Conservation (phyloP, 2,797 vertebrate species). For the Pelobates cultripes region DNA sequence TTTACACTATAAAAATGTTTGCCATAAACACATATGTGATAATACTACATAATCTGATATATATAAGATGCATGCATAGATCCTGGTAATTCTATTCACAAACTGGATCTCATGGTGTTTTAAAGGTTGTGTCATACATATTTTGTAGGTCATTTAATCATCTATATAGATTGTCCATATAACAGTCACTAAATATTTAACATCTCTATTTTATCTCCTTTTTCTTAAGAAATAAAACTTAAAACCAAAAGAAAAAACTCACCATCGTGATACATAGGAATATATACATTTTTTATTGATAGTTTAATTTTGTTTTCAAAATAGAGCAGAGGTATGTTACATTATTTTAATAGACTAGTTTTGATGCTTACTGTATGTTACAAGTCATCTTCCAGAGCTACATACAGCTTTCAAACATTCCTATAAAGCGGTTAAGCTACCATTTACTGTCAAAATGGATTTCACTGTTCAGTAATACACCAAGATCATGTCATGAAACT, state of each 20-base stretch:
- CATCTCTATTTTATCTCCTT: conserved; percentile 16
- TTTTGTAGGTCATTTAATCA: conserved; percentile 38
- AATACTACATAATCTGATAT: no score
- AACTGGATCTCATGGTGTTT: conserved; percentile 24
- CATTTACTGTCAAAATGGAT: neutral
- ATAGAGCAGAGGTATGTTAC: neutral
- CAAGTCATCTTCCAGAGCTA: neutral
- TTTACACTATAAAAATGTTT: no score
- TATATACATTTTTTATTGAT: neutral
- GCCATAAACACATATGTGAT: no score
- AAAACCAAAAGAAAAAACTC: neutral
- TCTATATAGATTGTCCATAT: conserved; percentile 30
- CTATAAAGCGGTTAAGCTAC: neutral
- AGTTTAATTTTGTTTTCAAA: neutral
- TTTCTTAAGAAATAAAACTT: conserved; percentile 22
- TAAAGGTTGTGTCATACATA: conserved; percentile 42
- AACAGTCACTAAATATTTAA: conserved; percentile 43
- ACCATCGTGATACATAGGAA: neutral
- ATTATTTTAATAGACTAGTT: neutral
- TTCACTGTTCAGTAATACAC: neutral
- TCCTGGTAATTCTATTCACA: conserved; percentile 17
- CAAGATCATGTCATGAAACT: neutral
- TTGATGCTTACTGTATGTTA: neutral
- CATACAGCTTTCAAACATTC: neutral
- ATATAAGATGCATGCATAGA: no score